Evolutionary conservation across 2,113 vertebrate genomes (phyloP).

Genomic region (Eubucco bourcierii): DNA sequence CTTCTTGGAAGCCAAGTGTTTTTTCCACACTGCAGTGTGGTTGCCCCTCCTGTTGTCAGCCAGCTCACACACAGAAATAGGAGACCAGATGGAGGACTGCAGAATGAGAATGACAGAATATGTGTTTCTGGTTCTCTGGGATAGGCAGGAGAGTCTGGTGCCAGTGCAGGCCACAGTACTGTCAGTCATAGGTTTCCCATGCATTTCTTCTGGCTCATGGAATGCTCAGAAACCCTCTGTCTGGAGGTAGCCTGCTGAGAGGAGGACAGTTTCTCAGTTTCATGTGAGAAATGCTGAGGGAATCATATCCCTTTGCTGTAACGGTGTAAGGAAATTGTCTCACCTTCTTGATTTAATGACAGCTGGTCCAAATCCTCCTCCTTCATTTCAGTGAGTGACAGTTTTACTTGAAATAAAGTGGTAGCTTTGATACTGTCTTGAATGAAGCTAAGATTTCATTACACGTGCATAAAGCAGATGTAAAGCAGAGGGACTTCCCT

Average conservation of each 20-base stretch:
- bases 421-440: neutral
- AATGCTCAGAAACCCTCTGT: neutral
- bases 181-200: neutral
- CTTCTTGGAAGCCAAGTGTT: neutral
- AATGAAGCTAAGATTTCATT: neutral
- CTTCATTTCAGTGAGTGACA: neutral
- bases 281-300: neutral
- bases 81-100: neutral
- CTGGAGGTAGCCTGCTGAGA: neutral
- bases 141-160: neutral
- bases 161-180: neutral
- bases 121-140: neutral
- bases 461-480: accelerated
- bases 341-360: neutral
- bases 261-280: neutral
- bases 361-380: too few species aligned
- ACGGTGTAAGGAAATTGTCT: neutral
- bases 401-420: neutral
- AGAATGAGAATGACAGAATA: neutral
- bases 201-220: accelerated
- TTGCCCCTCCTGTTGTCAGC: neutral
- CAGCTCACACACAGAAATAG: neutral
- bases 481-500: neutral
- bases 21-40: neutral
- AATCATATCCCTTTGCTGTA: neutral